Evolutionary conservation across 1,140 invertebrate species (phyloP).

Genomic region (Psilanteris sp.): DNA sequence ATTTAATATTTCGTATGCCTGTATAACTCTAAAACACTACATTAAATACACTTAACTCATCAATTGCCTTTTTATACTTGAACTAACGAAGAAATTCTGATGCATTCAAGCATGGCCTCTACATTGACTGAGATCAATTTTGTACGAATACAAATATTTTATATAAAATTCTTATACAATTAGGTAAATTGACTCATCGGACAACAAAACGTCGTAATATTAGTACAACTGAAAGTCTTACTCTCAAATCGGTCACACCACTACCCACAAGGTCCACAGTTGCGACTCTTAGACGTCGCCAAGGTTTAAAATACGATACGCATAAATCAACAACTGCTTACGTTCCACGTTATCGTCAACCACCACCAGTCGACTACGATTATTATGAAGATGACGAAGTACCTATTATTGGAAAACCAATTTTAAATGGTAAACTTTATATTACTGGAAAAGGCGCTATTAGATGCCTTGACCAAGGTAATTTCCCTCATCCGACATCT

Average conservation of each 20-base stretch:
- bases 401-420: slow-evolving; percentile 80
- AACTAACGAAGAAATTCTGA: slow-evolving; percentile 16
- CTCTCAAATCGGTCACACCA: slow-evolving; percentile 60
- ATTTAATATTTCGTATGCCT: too few species aligned
- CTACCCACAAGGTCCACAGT: slow-evolving; percentile 63
- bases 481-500: slow-evolving; percentile 92
- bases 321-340: slow-evolving; percentile 34
- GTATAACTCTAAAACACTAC: slow-evolving; percentile 9
- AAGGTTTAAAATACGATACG: slow-evolving; percentile 62
- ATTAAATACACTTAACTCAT: slow-evolving; percentile 15
- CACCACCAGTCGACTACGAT: slow-evolving; percentile 82
- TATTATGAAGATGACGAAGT: slow-evolving; percentile 85
- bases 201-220: slow-evolving; percentile 77
- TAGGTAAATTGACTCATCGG: slow-evolving; percentile 70
- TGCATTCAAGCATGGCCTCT: slow-evolving; percentile 28
- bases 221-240: slow-evolving; percentile 78
- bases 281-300: slow-evolving; percentile 66
- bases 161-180: slow-evolving; percentile 60
- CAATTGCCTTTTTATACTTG: slow-evolving; percentile 5
- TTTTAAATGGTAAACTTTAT: slow-evolving; percentile 82
- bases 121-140: background rate
- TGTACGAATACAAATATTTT: background rate
- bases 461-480: slow-evolving; percentile 91
- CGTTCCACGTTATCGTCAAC: slow-evolving; percentile 70
- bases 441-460: slow-evolving; percentile 82